Base-by-base conservation (phyloP, 2,113 vertebrate species). In the Pelusios castaneus region DNA sequence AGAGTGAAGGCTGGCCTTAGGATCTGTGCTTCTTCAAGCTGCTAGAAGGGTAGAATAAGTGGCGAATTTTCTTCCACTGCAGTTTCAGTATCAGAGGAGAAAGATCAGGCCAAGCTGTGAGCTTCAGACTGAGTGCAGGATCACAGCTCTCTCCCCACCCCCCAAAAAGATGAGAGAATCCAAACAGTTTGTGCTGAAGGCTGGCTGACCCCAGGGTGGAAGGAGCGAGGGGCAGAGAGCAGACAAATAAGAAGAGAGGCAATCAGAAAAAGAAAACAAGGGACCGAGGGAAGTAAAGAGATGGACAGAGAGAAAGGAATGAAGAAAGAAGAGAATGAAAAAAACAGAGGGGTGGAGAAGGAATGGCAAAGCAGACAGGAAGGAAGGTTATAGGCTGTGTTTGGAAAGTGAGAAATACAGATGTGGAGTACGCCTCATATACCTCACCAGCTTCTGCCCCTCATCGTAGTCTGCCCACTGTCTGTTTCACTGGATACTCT, bases 401-500 rank as follows among this genome's bases (percentile, higher is more conserved):
- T 77, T 63, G 75, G 54, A 21, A 51, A 76, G 60, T 79, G 51
- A 49, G n/a, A 63, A 52, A 43, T 47, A 70, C 21, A 54, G 27
- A 21, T 54, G 34, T 29, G 49, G 52, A 51, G 24, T n/a, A 41
- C 47, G 43, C 63, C 31, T 67, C 54, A 12, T 78, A 49, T 47
- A n/a, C 73, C 73, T 25, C 34, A 24, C 56, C n/a, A 47, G 82
- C 70, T 43, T 38, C 58, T 56, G 54, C 49, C 79, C 41, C 73
- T 76, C 56, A 19, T 47, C 38, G 45, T 55, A 47, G 31, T 80
- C 73, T 67, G 11, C 41, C 54, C 76, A 70, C 60, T 77, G 67
- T 82, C 67, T 67, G 43, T 87, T 87, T 91, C 87, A 63, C 54
- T 91, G 79, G 79, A 82, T 41, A 67, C 34, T 47, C 70, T 16